phyloP scores from a whole-genome alignment of 2,113 vertebrate genomes.

The Fulmarus glacialis region DNA sequence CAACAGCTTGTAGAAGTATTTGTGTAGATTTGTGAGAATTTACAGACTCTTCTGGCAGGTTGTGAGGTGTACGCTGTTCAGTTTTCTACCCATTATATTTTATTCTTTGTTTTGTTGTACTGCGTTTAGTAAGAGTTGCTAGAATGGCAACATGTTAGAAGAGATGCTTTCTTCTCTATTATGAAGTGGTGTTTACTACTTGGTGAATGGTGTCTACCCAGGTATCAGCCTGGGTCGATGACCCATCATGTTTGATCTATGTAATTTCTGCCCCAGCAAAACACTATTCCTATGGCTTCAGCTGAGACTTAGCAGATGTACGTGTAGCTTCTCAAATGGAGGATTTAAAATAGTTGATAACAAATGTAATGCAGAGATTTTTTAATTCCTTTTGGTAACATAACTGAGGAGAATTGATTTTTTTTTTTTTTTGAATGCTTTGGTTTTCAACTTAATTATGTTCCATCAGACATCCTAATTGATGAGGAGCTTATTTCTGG shows the following conservation, averaged over 20 bases:
- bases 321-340: neutral
- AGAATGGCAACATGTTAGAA: neutral
- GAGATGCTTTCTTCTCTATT: neutral
- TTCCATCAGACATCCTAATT: neutral
- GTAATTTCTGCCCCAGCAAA: neutral
- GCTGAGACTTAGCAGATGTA: neutral
- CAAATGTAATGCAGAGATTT: neutral
- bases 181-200: neutral
- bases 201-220: neutral
- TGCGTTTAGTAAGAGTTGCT: neutral
- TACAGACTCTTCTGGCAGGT: neutral
- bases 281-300: neutral
- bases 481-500: neutral
- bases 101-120: neutral
- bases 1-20: neutral
- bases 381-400: neutral
- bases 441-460: neutral
- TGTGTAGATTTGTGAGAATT: neutral
- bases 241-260: neutral
- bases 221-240: neutral
- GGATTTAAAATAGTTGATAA: neutral
- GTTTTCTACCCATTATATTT: neutral
- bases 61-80: neutral
- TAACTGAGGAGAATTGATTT: neutral
- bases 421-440: neutral